Percentiles rank a stretch among this genome's conserved stretches.
Conservation (phyloP, 2,888 invertebrate species). For the Latheticus oryzae region DNA sequence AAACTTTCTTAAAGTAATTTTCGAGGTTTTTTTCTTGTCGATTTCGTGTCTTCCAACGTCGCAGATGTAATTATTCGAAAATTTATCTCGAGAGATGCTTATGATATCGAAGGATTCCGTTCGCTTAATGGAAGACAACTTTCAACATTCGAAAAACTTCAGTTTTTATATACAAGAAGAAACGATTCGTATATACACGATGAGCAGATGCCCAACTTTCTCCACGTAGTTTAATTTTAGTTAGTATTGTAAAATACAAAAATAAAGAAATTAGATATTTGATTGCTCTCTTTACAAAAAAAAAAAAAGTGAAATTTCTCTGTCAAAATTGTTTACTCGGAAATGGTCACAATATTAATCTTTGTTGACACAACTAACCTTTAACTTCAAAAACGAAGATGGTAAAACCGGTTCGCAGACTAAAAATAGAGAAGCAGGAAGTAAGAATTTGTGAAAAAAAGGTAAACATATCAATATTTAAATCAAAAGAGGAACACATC, state of each 20-base stretch:
- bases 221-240: too few species aligned
- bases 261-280: too few species aligned
- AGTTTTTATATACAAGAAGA: too few species aligned
- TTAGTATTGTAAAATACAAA: too few species aligned
- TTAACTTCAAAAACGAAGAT: slow-evolving; percentile 19
- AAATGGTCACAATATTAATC: too few species aligned
- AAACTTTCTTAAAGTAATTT: too few species aligned
- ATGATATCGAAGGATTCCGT: slow-evolving; percentile 18
- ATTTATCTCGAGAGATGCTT: slow-evolving; percentile 17
- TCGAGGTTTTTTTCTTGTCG: too few species aligned
- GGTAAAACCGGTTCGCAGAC: slow-evolving; percentile 4
- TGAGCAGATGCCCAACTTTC: too few species aligned
- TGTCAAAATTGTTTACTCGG: too few species aligned
- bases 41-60: not conserved
- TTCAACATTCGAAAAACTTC: slow-evolving; percentile 5
- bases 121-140: slow-evolving; percentile 13
- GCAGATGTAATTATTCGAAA: slow-evolving; percentile 20
- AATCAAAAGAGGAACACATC: slow-evolving; percentile 2
- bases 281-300: too few species aligned
- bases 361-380: slow-evolving; percentile 21
- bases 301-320: slow-evolving; percentile 2
- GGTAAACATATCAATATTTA: not conserved
- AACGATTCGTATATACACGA: too few species aligned
- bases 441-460: not conserved
- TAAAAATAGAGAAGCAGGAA: slow-evolving; percentile 24